These are phyloP conservation scores for Apistogramma diplotaenia DNA, from an alignment of 2,113 vertebrate species.

Conservation along the genomic window DNA sequence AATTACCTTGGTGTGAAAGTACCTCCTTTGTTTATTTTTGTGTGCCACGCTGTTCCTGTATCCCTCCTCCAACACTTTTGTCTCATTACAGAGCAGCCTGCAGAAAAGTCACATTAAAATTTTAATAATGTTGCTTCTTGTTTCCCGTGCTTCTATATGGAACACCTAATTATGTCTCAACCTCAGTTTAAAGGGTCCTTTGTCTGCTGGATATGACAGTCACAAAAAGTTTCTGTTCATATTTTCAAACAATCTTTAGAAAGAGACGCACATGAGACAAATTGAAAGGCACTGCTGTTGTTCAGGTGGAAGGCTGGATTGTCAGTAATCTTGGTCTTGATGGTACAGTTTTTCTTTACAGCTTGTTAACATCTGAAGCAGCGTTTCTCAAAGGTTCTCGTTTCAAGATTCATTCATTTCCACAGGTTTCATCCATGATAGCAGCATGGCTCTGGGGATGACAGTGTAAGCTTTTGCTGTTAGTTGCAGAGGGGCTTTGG, in stretches of 20 bases:
- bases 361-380: neutral
- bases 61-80: conserved; percentile 10
- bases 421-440: neutral
- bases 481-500: neutral
- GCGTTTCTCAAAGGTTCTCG: neutral
- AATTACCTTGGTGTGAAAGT: conserved; percentile 69
- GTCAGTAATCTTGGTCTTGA: neutral
- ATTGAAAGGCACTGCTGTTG: neutral
- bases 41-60: conserved; percentile 18
- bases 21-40: conserved; percentile 60
- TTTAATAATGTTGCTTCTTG: neutral
- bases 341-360: neutral
- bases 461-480: neutral
- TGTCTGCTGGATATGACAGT: neutral
- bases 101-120: conserved; percentile 13
- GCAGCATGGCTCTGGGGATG: neutral
- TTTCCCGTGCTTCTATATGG: neutral
- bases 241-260: neutral
- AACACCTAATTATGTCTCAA: neutral
- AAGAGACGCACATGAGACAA: neutral
- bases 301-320: neutral
- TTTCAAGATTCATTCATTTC: neutral
- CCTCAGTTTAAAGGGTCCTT: neutral
- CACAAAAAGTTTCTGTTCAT: neutral
- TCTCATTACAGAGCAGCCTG: conserved; percentile 14